Conservation (phyloP, 2,113 vertebrate species). For the Bos taurus region DNA sequence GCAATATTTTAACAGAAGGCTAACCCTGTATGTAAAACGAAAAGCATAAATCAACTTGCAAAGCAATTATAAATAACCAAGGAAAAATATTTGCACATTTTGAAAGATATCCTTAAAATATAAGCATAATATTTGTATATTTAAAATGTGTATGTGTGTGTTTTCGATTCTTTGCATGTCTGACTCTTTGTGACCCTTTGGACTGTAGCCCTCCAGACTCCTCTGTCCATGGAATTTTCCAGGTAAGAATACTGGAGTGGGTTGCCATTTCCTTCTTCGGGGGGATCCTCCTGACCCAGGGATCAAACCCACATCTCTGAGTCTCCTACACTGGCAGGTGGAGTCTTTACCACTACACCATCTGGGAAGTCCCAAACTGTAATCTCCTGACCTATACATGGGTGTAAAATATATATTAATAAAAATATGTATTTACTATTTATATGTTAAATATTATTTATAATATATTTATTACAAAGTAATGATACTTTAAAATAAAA, state of each 20-base stretch:
- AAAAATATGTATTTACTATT: not conserved
- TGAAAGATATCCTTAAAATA: not conserved
- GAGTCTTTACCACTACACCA: not conserved
- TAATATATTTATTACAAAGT: not conserved
- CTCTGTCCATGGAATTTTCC: not conserved
- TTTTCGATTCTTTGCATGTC: not conserved
- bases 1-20: not conserved
- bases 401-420: not conserved
- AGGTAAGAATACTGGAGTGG: not conserved
- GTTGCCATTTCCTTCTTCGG: not conserved
- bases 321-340: not conserved
- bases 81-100: not conserved
- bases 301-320: not conserved
- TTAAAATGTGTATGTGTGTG: not conserved
- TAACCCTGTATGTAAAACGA: not conserved
- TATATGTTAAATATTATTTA: not conserved
- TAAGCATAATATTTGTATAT: not conserved
- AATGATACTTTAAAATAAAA: not conserved
- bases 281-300: not conserved
- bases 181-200: not conserved
- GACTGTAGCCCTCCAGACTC: not conserved
- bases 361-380: not conserved
- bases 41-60: not conserved
- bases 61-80: not conserved
- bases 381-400: not conserved